Conservation (phyloP, 2,888 invertebrate species). For the Urechis unicinctus region DNA sequence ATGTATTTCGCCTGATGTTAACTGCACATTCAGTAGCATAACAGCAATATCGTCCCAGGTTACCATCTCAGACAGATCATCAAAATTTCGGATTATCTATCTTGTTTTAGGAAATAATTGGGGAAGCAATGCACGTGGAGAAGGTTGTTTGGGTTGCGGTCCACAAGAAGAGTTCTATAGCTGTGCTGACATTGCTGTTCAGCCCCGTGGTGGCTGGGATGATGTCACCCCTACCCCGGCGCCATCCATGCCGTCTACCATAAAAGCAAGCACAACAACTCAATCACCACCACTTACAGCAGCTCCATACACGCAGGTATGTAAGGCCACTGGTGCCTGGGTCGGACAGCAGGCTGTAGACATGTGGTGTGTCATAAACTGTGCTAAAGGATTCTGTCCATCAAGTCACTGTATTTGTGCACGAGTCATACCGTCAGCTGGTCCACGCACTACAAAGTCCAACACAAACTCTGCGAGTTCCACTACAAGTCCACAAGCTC, state of each 20-base stretch:
- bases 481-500: no score
- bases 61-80: no score
- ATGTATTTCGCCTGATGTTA: no score
- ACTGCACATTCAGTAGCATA: no score
- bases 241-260: no score
- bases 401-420: not conserved
- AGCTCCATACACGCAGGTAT: not conserved
- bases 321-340: not conserved
- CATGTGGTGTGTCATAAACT: not conserved
- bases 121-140: conserved; percentile 14
- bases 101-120: conserved; percentile 22
- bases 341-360: not conserved
- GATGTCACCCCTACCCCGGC: not conserved
- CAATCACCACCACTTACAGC: not conserved
- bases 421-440: not conserved
- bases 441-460: no score
- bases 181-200: conserved; percentile 19
- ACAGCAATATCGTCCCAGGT: no score
- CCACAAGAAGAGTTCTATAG: conserved; percentile 23
- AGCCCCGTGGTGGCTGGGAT: not conserved
- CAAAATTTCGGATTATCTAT: no score
- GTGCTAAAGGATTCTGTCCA: not conserved
- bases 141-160: conserved; percentile 19
- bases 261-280: no score
- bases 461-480: no score